phyloP scores from a whole-genome alignment of 2,888 invertebrate species.

The Cyclophora punctaria region DNA sequence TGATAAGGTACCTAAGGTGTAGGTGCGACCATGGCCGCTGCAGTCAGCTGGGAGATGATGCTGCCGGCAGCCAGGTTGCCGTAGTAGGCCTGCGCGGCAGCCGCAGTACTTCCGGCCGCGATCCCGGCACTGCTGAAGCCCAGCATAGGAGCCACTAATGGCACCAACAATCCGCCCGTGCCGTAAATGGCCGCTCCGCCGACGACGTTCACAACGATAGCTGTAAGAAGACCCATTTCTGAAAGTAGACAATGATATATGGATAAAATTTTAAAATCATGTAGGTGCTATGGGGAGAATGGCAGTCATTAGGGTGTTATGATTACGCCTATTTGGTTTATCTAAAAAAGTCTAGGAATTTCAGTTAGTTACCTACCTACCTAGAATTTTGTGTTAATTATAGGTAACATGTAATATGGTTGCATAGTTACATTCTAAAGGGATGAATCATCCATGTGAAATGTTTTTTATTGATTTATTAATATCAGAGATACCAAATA shows the following conservation, averaged over 20 bases:
- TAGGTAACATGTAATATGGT: no score
- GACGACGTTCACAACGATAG: conserved; percentile 35
- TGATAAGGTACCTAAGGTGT: conserved; percentile 37
- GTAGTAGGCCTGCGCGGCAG: conserved; percentile 50
- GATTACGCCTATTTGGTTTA: no score
- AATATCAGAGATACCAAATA: no score
- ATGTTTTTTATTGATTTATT: no score
- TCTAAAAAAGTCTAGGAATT: no score
- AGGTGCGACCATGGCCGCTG: conserved; percentile 54
- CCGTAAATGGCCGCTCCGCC: conserved; percentile 44
- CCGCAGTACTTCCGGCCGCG: conserved; percentile 43
- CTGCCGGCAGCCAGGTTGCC: conserved; percentile 55
- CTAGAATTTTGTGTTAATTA: no score
- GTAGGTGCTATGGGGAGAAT: no score
- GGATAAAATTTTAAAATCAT: no score
- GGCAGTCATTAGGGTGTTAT: no score
- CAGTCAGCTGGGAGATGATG: conserved; percentile 46
- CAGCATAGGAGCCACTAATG: conserved; percentile 39
- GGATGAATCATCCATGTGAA: no score
- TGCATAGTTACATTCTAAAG: no score
- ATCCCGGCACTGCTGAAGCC: conserved; percentile 50
- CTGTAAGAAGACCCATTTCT: conserved; percentile 41
- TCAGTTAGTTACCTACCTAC: no score
- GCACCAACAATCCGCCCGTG: conserved; percentile 44
- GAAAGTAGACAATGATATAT: background rate